Conservation (phyloP, 2,797 vertebrate species). For the Amphiprion clarkii region DNA sequence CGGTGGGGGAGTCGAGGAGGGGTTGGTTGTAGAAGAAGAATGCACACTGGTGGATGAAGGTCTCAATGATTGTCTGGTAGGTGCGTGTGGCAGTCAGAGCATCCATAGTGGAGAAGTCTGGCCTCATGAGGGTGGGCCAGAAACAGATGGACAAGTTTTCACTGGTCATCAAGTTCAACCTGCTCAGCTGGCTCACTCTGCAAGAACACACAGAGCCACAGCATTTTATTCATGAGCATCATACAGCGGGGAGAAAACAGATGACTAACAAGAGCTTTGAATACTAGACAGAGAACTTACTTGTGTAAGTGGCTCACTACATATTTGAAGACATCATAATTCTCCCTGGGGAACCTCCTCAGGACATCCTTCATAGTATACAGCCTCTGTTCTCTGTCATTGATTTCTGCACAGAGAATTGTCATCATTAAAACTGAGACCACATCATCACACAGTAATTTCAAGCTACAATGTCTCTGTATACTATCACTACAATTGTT, state of each 20-base stretch:
- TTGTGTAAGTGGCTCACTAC: slow-evolving; percentile 95
- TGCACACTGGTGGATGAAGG: slow-evolving; percentile 96
- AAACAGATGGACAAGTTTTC: slow-evolving; percentile 99
- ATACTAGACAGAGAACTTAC: slow-evolving; percentile 78
- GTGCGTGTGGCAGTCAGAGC: slow-evolving; percentile 95
- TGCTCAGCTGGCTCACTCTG: slow-evolving; percentile 94
- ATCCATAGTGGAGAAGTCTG: slow-evolving; percentile 97
- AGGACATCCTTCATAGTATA: slow-evolving; percentile 95
- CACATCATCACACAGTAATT: slow-evolving; percentile 27
- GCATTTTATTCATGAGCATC: slow-evolving; percentile 13
- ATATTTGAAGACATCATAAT: slow-evolving; percentile 96
- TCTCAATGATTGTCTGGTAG: slow-evolving; percentile 99
- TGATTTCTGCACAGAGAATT: slow-evolving; percentile 88
- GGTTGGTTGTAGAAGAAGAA: slow-evolving; percentile 97
- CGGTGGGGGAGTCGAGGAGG: slow-evolving; percentile 87
- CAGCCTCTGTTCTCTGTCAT: slow-evolving; percentile 94
- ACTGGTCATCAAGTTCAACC: slow-evolving; percentile 96
- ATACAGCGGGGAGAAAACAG: background rate
- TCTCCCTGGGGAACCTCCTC: slow-evolving; percentile 93
- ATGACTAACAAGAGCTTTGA: slow-evolving; percentile 5
- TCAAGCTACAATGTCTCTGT: slow-evolving; percentile 27
- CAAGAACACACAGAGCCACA: slow-evolving; percentile 31
- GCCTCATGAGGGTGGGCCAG: slow-evolving; percentile 97
- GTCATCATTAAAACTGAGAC: slow-evolving; percentile 26
- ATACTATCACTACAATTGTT: slow-evolving; percentile 15